Percentiles rank a stretch among this genome's conserved stretches.
Evolutionary conservation across 2,113 vertebrate species (phyloP).

Genomic region (human (Homo sapiens)): GRCh38 chr7:27418001-27418500

Average conservation of each 20-base stretch:
- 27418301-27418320: background rate
- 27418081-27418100: background rate
- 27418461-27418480: background rate
- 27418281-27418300: background rate
- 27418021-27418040: background rate
- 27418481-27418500: background rate
- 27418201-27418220: background rate
- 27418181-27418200: background rate
- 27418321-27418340: background rate
- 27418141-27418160: background rate
- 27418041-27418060: background rate
- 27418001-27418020: background rate
- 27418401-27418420: background rate
- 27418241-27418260: background rate
- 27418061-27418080: background rate
- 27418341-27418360: rapidly evolving
- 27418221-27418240: background rate
- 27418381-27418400: too few relatives aligned
- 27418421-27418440: background rate
- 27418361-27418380: background rate
- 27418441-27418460: background rate
- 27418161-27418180: background rate
- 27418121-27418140: background rate
- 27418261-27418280: background rate
- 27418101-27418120: background rate